Conservation (phyloP, 2,888 invertebrate species). For the Horisme vitalbata region DNA sequence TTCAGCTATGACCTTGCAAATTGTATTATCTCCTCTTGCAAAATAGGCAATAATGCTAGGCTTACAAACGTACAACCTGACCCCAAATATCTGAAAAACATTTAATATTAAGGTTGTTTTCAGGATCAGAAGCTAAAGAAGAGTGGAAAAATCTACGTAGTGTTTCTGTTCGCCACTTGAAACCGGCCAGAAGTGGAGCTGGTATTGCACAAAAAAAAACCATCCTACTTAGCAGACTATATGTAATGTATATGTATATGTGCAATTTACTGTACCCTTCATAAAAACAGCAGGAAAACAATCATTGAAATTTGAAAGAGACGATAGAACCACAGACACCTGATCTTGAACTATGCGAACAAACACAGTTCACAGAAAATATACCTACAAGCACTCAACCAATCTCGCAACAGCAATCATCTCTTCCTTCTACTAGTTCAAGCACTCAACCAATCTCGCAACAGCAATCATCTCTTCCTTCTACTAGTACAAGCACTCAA, state of each 20-base stretch:
- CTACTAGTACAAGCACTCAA: too few species aligned
- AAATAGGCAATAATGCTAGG: conserved; percentile 11
- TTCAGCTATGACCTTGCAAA: conserved; percentile 10
- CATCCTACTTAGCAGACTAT: conserved; percentile 23
- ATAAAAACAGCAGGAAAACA: conserved; percentile 16
- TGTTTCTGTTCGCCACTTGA: conserved; percentile 17
- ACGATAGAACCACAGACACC: too few species aligned
- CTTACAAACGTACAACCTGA: conserved; percentile 11
- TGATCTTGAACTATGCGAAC: too few species aligned
- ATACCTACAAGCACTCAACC: too few species aligned
- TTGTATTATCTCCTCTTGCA: conserved; percentile 15
- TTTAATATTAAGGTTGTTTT: conserved; percentile 16
- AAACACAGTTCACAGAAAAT: too few species aligned
- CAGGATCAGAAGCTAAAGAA: conserved; percentile 23
- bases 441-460: too few species aligned
- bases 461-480: too few species aligned
- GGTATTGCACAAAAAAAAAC: conserved; percentile 20
- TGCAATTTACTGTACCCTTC: conserved; percentile 11
- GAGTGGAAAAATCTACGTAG: conserved; percentile 28
- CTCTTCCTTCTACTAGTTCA: too few species aligned
- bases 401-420: too few species aligned
- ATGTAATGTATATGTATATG: conserved; percentile 21
- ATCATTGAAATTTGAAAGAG: conserved; percentile 16
- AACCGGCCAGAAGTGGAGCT: conserved; percentile 17
- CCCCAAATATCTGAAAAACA: conserved; percentile 10